Evolutionary conservation across 2,797 vertebrate species (phyloP).

Genomic region (Oryzias dopingdopingensis): DNA sequence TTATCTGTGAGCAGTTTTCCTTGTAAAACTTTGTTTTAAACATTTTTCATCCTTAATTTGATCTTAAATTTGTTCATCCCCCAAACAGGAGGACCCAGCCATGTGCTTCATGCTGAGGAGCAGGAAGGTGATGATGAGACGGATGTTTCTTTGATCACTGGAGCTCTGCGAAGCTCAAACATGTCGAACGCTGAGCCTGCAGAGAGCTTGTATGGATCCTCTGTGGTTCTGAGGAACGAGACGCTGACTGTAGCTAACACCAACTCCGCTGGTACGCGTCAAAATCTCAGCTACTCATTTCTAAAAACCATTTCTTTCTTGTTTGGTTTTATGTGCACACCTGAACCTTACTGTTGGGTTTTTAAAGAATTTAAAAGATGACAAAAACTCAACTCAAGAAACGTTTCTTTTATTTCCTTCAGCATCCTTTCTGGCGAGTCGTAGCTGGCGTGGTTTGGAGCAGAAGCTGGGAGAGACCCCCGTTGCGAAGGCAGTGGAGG

Average conservation of each 20-base stretch:
- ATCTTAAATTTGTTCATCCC: not conserved
- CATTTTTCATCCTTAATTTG: not conserved
- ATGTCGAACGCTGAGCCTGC: constrained; percentile 22
- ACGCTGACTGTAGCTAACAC: constrained; percentile 71
- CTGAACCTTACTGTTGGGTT: not conserved
- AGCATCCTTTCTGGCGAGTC: constrained; percentile 88
- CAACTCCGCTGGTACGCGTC: constrained; percentile 74
- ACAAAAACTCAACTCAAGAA: not conserved
- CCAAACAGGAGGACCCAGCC: constrained; percentile 77
- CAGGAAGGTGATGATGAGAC: constrained; percentile 61
- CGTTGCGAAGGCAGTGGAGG: constrained; percentile 82
- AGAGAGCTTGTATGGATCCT: constrained; percentile 21
- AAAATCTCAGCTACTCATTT: not conserved
- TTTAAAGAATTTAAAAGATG: not conserved
- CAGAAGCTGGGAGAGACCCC: constrained; percentile 86
- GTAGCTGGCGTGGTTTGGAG: constrained; percentile 90
- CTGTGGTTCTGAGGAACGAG: constrained; percentile 76
- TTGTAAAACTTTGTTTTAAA: not conserved
- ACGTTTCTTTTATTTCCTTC: constrained; percentile 2
- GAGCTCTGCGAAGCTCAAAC: constrained; percentile 75
- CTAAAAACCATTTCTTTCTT: not conserved
- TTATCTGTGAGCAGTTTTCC: too few relatives aligned
- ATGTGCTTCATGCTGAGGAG: constrained; percentile 76
- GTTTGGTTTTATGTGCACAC: not conserved
- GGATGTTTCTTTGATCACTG: constrained; percentile 90